phyloP scores from a whole-genome alignment of 92 coral and sea anemone species.

The Hydrozoanthus gracilis region DNA sequence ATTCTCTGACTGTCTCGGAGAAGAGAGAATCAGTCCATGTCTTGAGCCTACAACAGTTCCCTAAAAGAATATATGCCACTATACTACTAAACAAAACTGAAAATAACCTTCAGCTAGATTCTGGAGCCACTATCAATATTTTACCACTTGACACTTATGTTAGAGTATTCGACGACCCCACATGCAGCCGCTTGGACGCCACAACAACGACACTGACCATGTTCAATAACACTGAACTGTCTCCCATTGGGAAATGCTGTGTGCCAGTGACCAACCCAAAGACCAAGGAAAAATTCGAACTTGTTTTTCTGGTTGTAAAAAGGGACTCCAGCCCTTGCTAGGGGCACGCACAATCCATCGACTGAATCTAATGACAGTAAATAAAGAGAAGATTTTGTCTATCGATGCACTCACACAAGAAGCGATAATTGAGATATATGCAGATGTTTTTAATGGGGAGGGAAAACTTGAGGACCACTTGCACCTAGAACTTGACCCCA shows the following conservation, averaged over 20 bases:
- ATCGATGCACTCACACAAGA: conserved; percentile 34
- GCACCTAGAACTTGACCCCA: no score
- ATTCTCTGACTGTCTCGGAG: no score
- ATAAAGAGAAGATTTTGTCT: conserved; percentile 28
- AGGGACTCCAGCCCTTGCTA: conserved; percentile 20
- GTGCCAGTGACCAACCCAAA: conserved; percentile 30
- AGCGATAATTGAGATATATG: conserved; percentile 34
- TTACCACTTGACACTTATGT: conserved; percentile 34
- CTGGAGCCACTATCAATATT: conserved; percentile 20
- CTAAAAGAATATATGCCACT: conserved; percentile 18
- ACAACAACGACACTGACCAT: no score
- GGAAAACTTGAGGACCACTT: conserved; percentile 47
- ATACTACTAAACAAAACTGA: conserved; percentile 16
- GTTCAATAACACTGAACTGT: no score
- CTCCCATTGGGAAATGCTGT: conserved; percentile 41
- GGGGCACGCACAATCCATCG: conserved; percentile 40
- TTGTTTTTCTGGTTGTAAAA: conserved; percentile 42
- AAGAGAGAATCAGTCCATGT: no score
- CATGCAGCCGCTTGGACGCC: not conserved
- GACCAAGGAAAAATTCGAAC: conserved; percentile 7
- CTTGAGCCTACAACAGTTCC: no score
- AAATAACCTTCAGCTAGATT: conserved; percentile 12
- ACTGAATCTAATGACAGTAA: conserved; percentile 27
- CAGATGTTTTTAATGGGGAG: conserved; percentile 53
- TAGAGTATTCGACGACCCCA: conserved; percentile 36